A percentile compares a stretch with the other conserved stretches of the same genome.
Evolutionary conservation across 2,113 vertebrate genomes (phyloP).

Genomic region (Meriones unguiculatus): DNA sequence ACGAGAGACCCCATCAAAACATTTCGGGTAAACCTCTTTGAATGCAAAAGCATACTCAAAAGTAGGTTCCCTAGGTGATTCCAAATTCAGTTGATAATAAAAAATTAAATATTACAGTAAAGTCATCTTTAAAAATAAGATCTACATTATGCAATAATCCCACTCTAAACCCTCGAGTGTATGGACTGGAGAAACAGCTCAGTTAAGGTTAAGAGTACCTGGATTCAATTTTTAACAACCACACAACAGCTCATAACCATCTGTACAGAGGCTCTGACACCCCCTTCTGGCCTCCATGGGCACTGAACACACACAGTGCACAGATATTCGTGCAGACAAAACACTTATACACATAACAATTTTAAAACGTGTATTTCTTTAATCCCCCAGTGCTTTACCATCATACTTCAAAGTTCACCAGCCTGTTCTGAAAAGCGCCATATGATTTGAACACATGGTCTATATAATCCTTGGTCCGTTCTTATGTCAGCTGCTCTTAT

Average conservation of each 20-base stretch:
- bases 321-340: neutral
- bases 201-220: neutral
- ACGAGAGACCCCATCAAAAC: neutral
- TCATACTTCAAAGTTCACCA: neutral
- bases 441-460: neutral
- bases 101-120: neutral
- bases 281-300: neutral
- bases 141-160: slow-evolving; percentile 11
- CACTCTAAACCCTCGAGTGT: slow-evolving; percentile 2
- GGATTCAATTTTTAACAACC: neutral
- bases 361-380: neutral
- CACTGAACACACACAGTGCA: neutral
- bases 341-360: neutral
- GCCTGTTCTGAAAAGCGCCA: neutral
- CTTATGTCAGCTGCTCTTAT: neutral
- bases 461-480: neutral
- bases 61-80: neutral
- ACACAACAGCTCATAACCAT: neutral
- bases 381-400: neutral
- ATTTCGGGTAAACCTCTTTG: neutral
- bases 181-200: neutral
- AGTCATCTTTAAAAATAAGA: slow-evolving; percentile 23
- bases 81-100: neutral
- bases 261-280: neutral
- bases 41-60: neutral